Evolutionary conservation across 2,888 invertebrate genomes (phyloP).

Genomic region (Hemithea aestivaria): DNA sequence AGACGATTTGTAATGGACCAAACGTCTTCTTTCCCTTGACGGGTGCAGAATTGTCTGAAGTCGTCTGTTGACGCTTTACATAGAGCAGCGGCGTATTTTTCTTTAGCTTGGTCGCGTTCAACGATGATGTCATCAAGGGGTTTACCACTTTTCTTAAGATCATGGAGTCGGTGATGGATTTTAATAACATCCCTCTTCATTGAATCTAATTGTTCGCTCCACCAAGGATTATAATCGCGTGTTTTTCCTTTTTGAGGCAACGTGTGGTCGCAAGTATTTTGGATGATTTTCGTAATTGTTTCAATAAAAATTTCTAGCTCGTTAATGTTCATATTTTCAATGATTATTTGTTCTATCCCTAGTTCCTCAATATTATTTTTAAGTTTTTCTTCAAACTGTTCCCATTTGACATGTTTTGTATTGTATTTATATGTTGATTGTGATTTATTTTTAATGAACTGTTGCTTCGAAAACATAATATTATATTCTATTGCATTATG

Average conservation of each 20-base stretch:
- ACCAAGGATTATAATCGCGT: conserved; percentile 1
- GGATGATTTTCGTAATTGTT: too few relatives aligned
- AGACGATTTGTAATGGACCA: conserved; percentile 26
- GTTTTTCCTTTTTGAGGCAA: neutral
- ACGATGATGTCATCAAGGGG: conserved; percentile 1
- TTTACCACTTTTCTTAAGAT: neutral
- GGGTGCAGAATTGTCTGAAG: conserved; percentile 26
- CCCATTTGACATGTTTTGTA: neutral
- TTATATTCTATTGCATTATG: conserved; percentile 16
- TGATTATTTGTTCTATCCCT: neutral
- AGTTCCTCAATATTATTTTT: neutral
- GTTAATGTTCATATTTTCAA: too few relatives aligned
- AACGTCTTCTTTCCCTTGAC: conserved; percentile 24
- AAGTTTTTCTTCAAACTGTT: too few relatives aligned
- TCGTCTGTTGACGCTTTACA: conserved; percentile 7
- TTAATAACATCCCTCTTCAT: neutral
- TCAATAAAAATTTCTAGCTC: too few relatives aligned
- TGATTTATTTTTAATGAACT: neutral
- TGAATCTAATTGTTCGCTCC: conserved; percentile 1
- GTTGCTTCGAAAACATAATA: neutral
- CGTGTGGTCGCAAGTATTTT: neutral
- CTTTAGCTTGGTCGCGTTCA: neutral
- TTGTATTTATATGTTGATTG: neutral
- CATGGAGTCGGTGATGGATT: conserved; percentile 4
- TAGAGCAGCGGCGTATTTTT: conserved; percentile 11